Evolutionary conservation across 2,888 invertebrate species (phyloP).

Genomic region (Caenorhabditis doughertyi): DNA sequence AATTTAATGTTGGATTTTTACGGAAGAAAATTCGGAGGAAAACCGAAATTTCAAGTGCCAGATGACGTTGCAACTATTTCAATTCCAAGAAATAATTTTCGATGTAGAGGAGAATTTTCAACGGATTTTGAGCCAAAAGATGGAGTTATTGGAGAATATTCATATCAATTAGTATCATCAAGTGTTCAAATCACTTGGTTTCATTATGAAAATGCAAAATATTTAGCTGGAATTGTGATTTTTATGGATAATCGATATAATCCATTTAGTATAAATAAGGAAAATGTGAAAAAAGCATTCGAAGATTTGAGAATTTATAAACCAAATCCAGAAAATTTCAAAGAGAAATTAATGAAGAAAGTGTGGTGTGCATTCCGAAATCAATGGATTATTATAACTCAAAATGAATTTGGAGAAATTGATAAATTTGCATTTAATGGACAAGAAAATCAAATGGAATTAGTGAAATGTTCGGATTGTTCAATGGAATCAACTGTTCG

Average conservation of each 20-base stretch:
- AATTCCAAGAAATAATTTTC: slow-evolving; percentile 26
- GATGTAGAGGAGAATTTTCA: slow-evolving; percentile 6
- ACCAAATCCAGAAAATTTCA: slow-evolving; percentile 24
- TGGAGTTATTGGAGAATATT: neutral
- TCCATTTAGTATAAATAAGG: neutral
- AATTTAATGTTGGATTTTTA: neutral
- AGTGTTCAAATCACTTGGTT: slow-evolving; percentile 27
- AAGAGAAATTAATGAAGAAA: slow-evolving; percentile 19
- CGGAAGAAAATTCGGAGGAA: slow-evolving; percentile 1
- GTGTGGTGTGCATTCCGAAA: slow-evolving; percentile 8
- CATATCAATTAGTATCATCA: slow-evolving; percentile 5
- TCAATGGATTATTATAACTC: slow-evolving; percentile 25
- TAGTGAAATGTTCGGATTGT: slow-evolving; percentile 24
- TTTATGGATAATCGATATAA: slow-evolving; percentile 24
- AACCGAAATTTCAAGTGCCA: neutral
- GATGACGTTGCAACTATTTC: slow-evolving; percentile 21
- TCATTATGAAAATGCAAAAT: neutral
- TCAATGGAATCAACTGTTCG: neutral
- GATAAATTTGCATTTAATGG: slow-evolving; percentile 29
- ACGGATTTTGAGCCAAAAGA: slow-evolving; percentile 23
- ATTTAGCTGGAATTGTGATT: slow-evolving; percentile 22
- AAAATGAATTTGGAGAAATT: slow-evolving; percentile 36
- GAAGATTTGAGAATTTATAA: neutral
- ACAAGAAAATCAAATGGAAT: slow-evolving; percentile 21
- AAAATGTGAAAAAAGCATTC: neutral